Conservation (phyloP, 2,888 invertebrate genomes). For the Koerneria pararmatus region DNA sequence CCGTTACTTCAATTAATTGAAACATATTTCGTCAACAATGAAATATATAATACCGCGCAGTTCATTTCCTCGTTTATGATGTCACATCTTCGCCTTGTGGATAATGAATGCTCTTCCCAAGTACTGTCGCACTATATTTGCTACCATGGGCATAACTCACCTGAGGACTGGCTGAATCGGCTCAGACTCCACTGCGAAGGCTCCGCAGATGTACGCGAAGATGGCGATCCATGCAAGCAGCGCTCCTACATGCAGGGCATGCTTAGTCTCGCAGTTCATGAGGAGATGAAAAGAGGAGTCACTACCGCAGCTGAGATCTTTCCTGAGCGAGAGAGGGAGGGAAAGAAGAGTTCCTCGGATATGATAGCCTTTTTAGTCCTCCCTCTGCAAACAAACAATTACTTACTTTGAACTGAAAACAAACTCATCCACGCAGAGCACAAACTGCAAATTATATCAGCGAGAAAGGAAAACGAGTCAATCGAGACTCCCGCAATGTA, state of each 20-base stretch:
- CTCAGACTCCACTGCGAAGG: slow-evolving; percentile 32
- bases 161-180: slow-evolving; percentile 36
- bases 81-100: no score
- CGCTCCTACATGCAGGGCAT: slow-evolving; percentile 51
- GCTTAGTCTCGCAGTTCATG: slow-evolving; percentile 51
- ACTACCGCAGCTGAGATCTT: no score
- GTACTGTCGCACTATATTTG: no score
- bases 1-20: no score
- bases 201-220: slow-evolving; percentile 53
- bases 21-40: no score
- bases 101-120: no score
- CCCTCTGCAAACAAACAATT: background rate
- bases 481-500: no score
- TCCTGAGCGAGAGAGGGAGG: slow-evolving; percentile 12
- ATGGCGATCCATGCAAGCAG: slow-evolving; percentile 51
- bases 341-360: no score
- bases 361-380: background rate
- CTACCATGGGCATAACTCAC: slow-evolving; percentile 23
- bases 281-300: slow-evolving; percentile 12
- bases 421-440: background rate
- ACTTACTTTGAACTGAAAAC: background rate
- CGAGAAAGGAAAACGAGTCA: no score
- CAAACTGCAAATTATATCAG: background rate
- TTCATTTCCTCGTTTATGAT: no score
- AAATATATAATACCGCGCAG: no score